phyloP scores from a whole-genome alignment of 2,113 vertebrate species.

The Aegithalos caudatus region DNA sequence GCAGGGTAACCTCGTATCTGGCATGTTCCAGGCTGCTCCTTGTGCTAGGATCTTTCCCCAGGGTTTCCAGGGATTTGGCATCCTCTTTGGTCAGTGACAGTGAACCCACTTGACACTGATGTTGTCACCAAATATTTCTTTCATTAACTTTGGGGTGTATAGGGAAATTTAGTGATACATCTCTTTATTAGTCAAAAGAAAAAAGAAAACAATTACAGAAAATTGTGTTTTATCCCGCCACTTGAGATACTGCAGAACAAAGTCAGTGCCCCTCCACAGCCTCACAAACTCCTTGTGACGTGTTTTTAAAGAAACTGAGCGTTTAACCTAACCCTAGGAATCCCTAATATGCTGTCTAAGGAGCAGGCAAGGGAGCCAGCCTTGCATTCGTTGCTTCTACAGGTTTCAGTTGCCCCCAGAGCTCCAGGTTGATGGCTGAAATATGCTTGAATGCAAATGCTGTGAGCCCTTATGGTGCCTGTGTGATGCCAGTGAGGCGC shows the following conservation, averaged over 20 bases:
- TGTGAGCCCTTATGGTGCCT: not conserved
- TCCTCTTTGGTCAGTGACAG: not conserved
- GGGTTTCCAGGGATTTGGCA: not conserved
- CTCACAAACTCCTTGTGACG: not conserved
- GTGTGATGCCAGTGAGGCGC: not conserved
- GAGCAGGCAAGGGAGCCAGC: not conserved
- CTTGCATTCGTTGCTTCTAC: not conserved
- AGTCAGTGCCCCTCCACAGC: not conserved
- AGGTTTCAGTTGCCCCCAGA: not conserved
- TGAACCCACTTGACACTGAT: rapidly evolving
- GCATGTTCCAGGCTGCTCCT: not conserved
- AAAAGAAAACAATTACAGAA: not conserved
- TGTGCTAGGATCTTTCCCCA: not conserved
- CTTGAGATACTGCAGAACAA: not conserved
- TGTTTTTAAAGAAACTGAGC: not conserved
- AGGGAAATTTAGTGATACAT: not conserved
- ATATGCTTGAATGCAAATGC: not conserved
- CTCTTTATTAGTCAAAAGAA: not conserved
- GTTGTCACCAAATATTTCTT: not conserved
- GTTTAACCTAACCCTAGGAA: not conserved
- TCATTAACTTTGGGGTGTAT: not conserved
- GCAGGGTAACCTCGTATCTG: not conserved
- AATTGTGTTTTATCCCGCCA: not conserved
- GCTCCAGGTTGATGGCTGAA: constrained; percentile 3
- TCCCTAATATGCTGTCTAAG: not conserved